Percentiles rank a stretch among this genome's conserved stretches.
Evolutionary conservation across 2,888 invertebrate genomes (phyloP).

Genomic region (Macropis europaea): DNA sequence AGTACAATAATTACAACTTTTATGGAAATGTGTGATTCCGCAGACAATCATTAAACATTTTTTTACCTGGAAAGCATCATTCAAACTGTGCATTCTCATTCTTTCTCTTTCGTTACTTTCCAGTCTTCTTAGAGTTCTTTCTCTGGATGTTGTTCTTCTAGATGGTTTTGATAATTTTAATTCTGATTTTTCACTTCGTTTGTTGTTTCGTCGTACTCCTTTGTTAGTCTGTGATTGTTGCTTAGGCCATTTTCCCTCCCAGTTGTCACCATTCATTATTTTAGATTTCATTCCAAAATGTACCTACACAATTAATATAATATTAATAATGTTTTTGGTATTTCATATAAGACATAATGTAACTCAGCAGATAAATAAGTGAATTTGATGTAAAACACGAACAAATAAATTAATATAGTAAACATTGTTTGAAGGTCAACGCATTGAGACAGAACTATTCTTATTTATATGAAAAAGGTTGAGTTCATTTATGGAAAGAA

Average conservation of each 20-base stretch:
- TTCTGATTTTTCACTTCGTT: conserved; percentile 59
- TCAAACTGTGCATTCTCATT: conserved; percentile 90
- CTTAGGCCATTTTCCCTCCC: conserved; percentile 65
- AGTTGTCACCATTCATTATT: conserved; percentile 66
- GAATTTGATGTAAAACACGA: not conserved
- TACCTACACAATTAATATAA: not conserved
- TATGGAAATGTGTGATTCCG: not conserved
- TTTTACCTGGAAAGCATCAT: conserved; percentile 88
- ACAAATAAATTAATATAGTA: not conserved
- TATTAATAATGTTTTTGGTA: conserved; percentile 1
- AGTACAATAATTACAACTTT: not conserved
- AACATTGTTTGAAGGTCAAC: conserved; percentile 5
- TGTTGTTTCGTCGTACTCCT: conserved; percentile 54
- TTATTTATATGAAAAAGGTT: not conserved
- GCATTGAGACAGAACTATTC: not conserved
- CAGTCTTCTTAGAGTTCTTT: conserved; percentile 86
- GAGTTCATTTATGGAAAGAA: not conserved
- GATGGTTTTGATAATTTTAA: conserved; percentile 64
- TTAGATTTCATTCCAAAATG: conserved; percentile 67
- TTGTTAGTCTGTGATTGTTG: conserved; percentile 49
- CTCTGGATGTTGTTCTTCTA: conserved; percentile 80
- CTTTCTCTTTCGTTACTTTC: conserved; percentile 90
- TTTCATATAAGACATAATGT: not conserved
- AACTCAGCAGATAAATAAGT: not conserved
- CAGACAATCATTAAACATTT: conserved; percentile 29